Conservation (phyloP, 1,140 invertebrate genomes). For the Chrysoperla carnea region DNA sequence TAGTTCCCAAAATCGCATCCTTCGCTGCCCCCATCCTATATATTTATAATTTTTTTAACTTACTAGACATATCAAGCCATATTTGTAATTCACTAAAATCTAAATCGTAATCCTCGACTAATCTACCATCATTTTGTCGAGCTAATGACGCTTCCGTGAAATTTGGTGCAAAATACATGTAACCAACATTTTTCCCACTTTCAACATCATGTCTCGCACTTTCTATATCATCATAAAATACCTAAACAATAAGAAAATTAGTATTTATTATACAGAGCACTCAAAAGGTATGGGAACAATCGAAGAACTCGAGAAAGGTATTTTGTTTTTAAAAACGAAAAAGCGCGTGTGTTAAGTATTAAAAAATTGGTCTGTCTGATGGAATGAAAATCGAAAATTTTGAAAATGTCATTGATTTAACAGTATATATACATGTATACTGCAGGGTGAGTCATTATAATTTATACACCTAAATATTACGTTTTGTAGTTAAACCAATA, state of each 20-base stretch:
- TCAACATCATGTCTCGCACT: conserved; percentile 39
- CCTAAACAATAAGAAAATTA: conserved; percentile 19
- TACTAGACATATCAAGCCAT: conserved; percentile 55
- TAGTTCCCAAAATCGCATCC: too few relatives aligned
- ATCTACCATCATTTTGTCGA: conserved; percentile 32
- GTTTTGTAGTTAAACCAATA: too few relatives aligned
- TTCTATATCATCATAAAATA: conserved; percentile 30
- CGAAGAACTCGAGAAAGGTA: too few relatives aligned
- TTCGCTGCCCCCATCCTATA: too few relatives aligned
- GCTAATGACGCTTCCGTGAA: conserved; percentile 47
- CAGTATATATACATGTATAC: too few relatives aligned
- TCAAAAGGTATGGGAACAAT: not conserved
- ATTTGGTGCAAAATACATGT: conserved; percentile 51
- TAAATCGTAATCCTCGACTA: conserved; percentile 27
- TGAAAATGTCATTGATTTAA: too few relatives aligned
- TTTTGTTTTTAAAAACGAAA: too few relatives aligned
- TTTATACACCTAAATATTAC: too few relatives aligned
- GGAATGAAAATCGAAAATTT: too few relatives aligned
- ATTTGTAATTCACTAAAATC: conserved; percentile 39
- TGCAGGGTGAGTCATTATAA: too few relatives aligned
- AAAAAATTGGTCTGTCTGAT: too few relatives aligned
- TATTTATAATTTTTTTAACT: conserved; percentile 10
- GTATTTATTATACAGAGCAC: conserved; percentile 1
- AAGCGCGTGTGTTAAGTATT: too few relatives aligned
- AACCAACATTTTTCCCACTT: conserved; percentile 43